These are phyloP conservation scores for Calcarius ornatus DNA, from an alignment of 2,113 vertebrate genomes.

Conservation along the genomic window DNA sequence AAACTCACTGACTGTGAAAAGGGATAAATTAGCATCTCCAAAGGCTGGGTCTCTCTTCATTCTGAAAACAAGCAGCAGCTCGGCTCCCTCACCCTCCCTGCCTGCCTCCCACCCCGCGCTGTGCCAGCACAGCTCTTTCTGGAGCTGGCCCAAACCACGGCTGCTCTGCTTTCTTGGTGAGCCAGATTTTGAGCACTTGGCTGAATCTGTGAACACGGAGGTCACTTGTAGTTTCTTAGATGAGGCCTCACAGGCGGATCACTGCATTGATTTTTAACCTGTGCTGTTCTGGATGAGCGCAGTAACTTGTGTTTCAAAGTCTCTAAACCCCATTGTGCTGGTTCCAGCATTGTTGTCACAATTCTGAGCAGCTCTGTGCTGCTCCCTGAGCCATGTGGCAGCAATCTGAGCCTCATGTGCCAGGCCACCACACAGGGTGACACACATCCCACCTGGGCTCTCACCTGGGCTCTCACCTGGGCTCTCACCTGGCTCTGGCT, in stretches of 20 bases:
- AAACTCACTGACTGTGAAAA: slow-evolving; percentile 49
- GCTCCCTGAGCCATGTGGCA: not conserved
- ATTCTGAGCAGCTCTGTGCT: not conserved
- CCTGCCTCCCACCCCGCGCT: accelerated
- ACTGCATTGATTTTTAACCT: not conserved
- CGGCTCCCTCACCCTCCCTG: not conserved
- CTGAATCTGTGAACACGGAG: not conserved
- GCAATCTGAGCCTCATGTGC: not conserved
- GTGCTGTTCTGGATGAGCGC: accelerated
- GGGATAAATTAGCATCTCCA: slow-evolving; percentile 43
- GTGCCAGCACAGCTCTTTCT: not conserved
- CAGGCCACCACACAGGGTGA: accelerated
- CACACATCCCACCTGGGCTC: accelerated
- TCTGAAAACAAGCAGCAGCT: not conserved
- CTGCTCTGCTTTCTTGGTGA: not conserved
- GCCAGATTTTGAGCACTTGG: not conserved
- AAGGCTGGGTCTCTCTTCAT: not conserved
- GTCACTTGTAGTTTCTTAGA: not conserved
- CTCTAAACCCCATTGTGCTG: accelerated
- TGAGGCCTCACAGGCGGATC: not conserved
- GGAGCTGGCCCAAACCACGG: not conserved
- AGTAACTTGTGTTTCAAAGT: not conserved
- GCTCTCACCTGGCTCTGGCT: not conserved
- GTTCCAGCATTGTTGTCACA: not conserved
- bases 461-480: not conserved